phyloP scores from a whole-genome alignment of 30 jellyfish, hydroid and myxozoan genomes.

The Hydractinia echinata region DNA sequence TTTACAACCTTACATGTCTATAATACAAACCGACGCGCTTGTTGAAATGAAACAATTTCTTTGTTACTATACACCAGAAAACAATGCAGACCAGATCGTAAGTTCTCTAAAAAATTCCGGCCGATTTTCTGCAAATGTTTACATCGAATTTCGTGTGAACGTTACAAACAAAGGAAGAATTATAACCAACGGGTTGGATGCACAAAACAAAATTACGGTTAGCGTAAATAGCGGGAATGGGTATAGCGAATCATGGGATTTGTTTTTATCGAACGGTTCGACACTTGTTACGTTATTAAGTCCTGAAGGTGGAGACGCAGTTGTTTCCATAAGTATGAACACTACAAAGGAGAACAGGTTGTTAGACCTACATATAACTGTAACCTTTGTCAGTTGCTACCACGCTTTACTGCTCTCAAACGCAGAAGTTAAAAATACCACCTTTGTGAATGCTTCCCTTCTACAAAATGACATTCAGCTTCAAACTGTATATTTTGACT shows the following conservation, averaged over 20 bases:
- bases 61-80: slow-evolving; percentile 1
- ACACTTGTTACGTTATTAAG: background rate
- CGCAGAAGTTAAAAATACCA: background rate
- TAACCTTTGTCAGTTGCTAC: background rate
- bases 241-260: background rate
- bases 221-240: background rate
- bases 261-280: background rate
- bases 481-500: background rate
- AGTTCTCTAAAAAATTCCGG: background rate
- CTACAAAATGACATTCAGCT: background rate
- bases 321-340: no score
- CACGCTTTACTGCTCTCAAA: background rate
- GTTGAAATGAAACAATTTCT: background rate
- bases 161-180: background rate
- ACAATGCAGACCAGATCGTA: background rate
- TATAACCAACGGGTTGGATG: background rate
- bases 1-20: background rate
- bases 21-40: background rate
- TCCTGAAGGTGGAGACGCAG: no score
- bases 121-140: background rate
- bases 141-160: background rate
- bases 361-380: background rate
- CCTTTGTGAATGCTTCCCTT: background rate
- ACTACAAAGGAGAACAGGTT: no score
- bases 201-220: background rate